phyloP scores from a whole-genome alignment of 1,140 invertebrate species.

The Cotesia glomerata region DNA sequence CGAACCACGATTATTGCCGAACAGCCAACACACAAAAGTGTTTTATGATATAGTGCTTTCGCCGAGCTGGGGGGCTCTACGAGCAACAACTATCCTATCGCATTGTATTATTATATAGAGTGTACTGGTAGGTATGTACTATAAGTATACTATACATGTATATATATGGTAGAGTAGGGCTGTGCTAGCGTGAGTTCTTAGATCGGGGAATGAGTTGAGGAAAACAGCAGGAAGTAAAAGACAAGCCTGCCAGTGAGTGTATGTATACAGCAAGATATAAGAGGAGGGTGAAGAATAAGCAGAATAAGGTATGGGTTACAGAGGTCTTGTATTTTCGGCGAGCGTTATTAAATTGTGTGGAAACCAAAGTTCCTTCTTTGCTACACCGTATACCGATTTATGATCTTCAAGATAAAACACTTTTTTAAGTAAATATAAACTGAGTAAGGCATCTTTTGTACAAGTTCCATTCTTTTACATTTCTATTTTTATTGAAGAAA shows the following conservation, averaged over 20 bases:
- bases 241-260: neutral
- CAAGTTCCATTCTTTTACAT: no score
- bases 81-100: neutral
- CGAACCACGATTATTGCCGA: constrained; percentile 14
- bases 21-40: constrained; percentile 17
- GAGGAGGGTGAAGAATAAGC: neutral
- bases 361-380: constrained; percentile 30
- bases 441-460: no score
- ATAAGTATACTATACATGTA: no score
- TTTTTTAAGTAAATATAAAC: no score
- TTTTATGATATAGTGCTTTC: constrained; percentile 20
- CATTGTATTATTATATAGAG: neutral
- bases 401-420: neutral
- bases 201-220: neutral
- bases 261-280: neutral
- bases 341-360: constrained; percentile 38
- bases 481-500: no score
- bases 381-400: constrained; percentile 33
- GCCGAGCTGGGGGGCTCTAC: neutral
- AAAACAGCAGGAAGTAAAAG: neutral
- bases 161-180: no score
- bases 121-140: neutral
- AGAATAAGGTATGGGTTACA: neutral
- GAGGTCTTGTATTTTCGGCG: constrained; percentile 10
- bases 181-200: neutral